These are phyloP conservation scores for Xerus rutilus DNA, from an alignment of 2,797 vertebrate species.

Conservation along the genomic window DNA sequence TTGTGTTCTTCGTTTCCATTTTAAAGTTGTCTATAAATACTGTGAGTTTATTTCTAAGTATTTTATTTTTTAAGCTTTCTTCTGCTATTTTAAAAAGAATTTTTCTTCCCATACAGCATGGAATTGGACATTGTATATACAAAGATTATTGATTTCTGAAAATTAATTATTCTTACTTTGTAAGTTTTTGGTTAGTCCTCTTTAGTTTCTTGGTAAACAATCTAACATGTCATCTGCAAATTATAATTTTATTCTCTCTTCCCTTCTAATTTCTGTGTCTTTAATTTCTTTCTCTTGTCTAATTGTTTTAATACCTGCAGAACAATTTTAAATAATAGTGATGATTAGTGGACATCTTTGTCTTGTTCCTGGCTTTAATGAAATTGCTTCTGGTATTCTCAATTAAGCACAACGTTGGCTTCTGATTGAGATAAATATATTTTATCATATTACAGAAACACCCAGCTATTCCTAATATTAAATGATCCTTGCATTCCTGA, in stretches of 20 bases:
- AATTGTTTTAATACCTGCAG: constrained; percentile 55
- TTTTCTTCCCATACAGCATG: neutral
- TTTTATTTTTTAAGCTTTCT: constrained; percentile 22
- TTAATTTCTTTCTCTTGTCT: constrained; percentile 65
- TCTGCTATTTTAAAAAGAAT: neutral
- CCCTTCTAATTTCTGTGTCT: constrained; percentile 23
- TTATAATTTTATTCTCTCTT: constrained; percentile 57
- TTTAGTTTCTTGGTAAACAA: constrained; percentile 49
- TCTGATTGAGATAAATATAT: constrained; percentile 75
- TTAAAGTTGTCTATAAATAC: constrained; percentile 52
- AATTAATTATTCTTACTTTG: constrained; percentile 44
- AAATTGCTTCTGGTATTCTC: constrained; percentile 69
- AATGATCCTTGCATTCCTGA: constrained; percentile 68
- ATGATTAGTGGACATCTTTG: constrained; percentile 60
- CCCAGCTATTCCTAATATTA: constrained; percentile 67
- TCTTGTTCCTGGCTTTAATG: constrained; percentile 68
- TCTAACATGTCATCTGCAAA: neutral
- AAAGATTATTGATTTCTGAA: constrained; percentile 64
- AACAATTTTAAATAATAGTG: constrained; percentile 67
- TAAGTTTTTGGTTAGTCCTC: constrained; percentile 24
- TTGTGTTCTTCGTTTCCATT: constrained; percentile 13
- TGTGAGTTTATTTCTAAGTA: constrained; percentile 21
- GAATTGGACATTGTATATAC: neutral
- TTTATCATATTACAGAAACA: constrained; percentile 74
- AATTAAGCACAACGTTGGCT: constrained; percentile 53